Evolutionary conservation across 2,797 vertebrate species (phyloP).

Genomic region (Hoplostethus mediterraneus): DNA sequence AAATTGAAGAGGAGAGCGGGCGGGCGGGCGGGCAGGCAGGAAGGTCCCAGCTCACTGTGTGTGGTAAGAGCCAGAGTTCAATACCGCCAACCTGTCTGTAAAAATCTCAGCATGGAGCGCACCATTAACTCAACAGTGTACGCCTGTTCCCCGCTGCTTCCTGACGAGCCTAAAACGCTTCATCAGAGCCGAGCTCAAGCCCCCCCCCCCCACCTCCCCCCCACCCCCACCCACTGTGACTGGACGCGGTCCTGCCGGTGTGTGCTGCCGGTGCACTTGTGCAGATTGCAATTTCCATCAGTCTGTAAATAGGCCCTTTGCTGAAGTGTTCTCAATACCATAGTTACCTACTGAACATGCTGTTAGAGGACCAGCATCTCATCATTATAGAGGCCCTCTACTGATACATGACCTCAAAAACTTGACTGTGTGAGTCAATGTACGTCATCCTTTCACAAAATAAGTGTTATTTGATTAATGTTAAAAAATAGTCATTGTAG

Average conservation of each 20-base stretch:
- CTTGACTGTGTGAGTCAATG: too few species aligned
- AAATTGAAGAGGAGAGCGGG: conserved; percentile 18
- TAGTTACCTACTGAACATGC: too few species aligned
- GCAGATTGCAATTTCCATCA: conserved; percentile 45
- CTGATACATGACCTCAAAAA: too few species aligned
- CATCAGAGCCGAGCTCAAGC: conserved; percentile 46
- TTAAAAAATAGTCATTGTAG: too few species aligned
- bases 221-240: conserved; percentile 42
- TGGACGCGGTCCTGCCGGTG: conserved; percentile 44
- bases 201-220: conserved; percentile 26
- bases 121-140: conserved; percentile 77
- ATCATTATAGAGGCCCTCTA: too few species aligned
- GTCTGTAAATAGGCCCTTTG: conserved; percentile 33
- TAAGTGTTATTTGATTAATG: too few species aligned
- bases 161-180: conserved; percentile 56
- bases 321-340: too few species aligned
- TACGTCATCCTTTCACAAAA: too few species aligned
- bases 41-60: conserved; percentile 37
- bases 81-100: conserved; percentile 64
- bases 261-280: conserved; percentile 14
- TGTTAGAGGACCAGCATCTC: too few species aligned
- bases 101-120: conserved; percentile 63
- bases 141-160: conserved; percentile 64
- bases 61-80: conserved; percentile 53
- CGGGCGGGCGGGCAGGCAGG: conserved; percentile 18